Percentiles rank a stretch among this genome's conserved stretches.
Evolutionary conservation across 2,113 vertebrate genomes (phyloP).

Genomic region (Picathartes gymnocephalus): DNA sequence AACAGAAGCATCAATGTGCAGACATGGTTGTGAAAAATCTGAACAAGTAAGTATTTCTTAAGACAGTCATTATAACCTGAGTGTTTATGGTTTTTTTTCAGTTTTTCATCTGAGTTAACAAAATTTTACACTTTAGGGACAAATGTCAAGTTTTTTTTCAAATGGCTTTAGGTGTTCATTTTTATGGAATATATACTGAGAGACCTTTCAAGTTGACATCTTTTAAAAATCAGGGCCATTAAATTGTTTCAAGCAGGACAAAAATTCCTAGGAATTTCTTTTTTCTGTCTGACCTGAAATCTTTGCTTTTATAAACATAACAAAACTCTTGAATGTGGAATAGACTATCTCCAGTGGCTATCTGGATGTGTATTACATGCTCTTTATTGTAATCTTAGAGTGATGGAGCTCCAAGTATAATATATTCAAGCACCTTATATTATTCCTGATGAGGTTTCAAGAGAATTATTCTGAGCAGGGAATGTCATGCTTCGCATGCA

Average conservation of each 20-base stretch:
- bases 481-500: not conserved
- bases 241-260: not conserved
- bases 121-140: not conserved
- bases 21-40: not conserved
- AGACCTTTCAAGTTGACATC: not conserved
- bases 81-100: not conserved
- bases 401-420: not conserved
- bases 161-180: not conserved
- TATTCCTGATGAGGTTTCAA: constrained; percentile 12
- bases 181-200: not conserved
- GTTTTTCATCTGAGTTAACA: not conserved
- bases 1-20: not conserved
- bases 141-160: not conserved
- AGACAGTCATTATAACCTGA: not conserved
- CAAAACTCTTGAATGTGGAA: not conserved
- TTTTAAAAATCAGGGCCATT: not conserved
- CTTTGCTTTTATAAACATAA: not conserved
- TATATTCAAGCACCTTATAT: not conserved
- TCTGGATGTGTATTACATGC: not conserved
- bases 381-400: not conserved
- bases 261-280: not conserved
- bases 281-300: not conserved
- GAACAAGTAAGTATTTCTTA: not conserved
- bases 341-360: not conserved
- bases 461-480: not conserved